Base-by-base conservation (phyloP, 2,113 vertebrate species). In the Mastomys natalensis region DNA sequence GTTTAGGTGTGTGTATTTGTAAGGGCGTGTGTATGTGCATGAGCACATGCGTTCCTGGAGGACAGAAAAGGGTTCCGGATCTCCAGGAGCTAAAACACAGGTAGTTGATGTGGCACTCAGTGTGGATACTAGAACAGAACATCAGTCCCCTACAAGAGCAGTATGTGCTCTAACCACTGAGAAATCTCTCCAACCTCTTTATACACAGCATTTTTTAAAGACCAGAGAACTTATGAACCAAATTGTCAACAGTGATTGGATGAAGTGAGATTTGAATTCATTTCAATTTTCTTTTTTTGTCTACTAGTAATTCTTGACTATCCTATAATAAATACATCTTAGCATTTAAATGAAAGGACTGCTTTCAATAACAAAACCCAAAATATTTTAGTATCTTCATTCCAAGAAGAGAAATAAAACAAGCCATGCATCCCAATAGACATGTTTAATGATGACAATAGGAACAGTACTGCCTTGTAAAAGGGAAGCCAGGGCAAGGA, bases 261-360 rank as follows among this genome's bases (percentile, higher is more conserved):
- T 3, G 13, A 51, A 22, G 4, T 31, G 72, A 40, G 4, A 40
- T 13, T 78, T 64, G 64, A 72, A 64, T 31, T 53, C 87, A 81
- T 77, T 84, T 91, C 87, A 66, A 70, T 87, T 73, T 97, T 82
- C 60, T 60, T 94, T 51, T 51, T 89, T 74, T 80, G 48, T 51
- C 37, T 96, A 26, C 40, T 62, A 12, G 26, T 45, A 48, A 9
- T 73, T 95, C 86, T 48, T 76, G 1, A 85, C n/a, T 92, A 84
- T 74, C 70, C 12, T 68, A 22, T 26, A 58, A 90, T 72, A 60
- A 72, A 34, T 26, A 53, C 34, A 6, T 24, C 31, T 70, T 80
- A 6, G 45, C 53, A 55, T 74, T 74, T 58, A 51, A 87, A 88
- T 51, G 70, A 53, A 93, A 88, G 3, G 13, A 66, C 29, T 2